A percentile compares a stretch with the other conserved stretches of the same genome.
phyloP scores from a whole-genome alignment of 2,888 invertebrate genomes.

The Nineta flava region DNA sequence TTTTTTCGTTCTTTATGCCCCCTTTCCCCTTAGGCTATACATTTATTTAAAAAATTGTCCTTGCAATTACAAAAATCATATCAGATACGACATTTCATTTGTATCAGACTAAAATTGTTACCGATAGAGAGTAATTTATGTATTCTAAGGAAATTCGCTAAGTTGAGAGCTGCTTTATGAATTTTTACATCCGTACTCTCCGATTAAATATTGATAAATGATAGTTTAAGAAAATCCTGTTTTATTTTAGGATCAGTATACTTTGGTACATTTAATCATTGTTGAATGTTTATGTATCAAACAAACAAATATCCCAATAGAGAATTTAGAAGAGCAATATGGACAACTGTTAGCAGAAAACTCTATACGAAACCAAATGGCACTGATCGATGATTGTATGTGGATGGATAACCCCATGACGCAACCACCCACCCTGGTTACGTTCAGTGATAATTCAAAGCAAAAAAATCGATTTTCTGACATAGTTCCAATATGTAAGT shows the following conservation, averaged over 20 bases:
- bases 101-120: no score
- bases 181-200: no score
- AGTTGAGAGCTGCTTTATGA: no score
- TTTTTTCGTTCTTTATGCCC: no score
- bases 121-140: no score
- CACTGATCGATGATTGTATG: slow-evolving; percentile 20
- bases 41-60: no score
- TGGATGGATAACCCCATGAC: slow-evolving; percentile 29
- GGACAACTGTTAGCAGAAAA: slow-evolving; percentile 18
- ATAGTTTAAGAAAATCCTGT: no score
- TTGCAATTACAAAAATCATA: no score
- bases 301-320: slow-evolving; percentile 23
- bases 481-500: slow-evolving; percentile 22
- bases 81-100: no score
- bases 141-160: no score
- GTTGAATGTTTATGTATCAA: slow-evolving; percentile 26
- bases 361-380: slow-evolving; percentile 21
- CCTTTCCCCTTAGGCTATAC: no score
- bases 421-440: slow-evolving; percentile 11
- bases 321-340: slow-evolving; percentile 18
- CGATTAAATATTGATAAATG: no score
- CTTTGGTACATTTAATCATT: slow-evolving; percentile 28
- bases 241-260: slow-evolving; percentile 26
- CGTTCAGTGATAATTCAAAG: slow-evolving; percentile 13
- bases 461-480: slow-evolving; percentile 26